Base-by-base conservation (phyloP, 2,888 invertebrate genomes). In the Rhopalosiphum nymphaeae region DNA sequence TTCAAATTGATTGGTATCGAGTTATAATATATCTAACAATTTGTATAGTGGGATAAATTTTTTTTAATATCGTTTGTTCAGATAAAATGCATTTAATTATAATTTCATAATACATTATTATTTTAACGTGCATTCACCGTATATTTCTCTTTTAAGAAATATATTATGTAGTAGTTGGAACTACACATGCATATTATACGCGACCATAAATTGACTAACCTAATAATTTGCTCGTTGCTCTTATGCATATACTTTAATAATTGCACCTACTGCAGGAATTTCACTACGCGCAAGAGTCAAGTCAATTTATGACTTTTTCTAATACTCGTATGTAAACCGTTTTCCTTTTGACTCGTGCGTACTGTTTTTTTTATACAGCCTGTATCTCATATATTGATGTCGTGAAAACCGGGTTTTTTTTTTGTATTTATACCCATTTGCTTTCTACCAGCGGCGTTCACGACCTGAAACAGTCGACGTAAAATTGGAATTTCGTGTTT, bases 401-500 rank as follows among this genome's bases (percentile, higher is more conserved):
- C 86, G 85, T 92, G 87, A 92, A 92, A 92, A 92, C 86, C 61
- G 49, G 87, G 92, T 61, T 87, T 61, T 88, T 57, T 46, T 36
- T 42, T 29, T 36, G 36, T 53, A 21, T 26, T 44, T 29, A 46
- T 44, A 86, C 13, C 46, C 86, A 89, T 44, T 85, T 36, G 86
- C 86, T 92, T 92, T 92, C 92, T 92, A 92, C 88, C 88, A 21
- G 88, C 67, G 87, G 88, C 67, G 87, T 92, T 92, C 92, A 67
- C 92, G 92, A 92, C 46, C 61, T 42, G 61, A 42, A 67, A 92
- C 87, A 67, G 67, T 67, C 87, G 67, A 88, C 93, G 89, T 36
- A n/a, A 90, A 94, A 90, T 86, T 49, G 90, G 85, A 94, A 94
- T 91, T 93, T 94, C 93, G 49, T 86, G 93, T 94, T 94, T 90